phyloP scores from a whole-genome alignment of 2,888 invertebrate genomes.

The Scrobipalpa atriplicella region DNA sequence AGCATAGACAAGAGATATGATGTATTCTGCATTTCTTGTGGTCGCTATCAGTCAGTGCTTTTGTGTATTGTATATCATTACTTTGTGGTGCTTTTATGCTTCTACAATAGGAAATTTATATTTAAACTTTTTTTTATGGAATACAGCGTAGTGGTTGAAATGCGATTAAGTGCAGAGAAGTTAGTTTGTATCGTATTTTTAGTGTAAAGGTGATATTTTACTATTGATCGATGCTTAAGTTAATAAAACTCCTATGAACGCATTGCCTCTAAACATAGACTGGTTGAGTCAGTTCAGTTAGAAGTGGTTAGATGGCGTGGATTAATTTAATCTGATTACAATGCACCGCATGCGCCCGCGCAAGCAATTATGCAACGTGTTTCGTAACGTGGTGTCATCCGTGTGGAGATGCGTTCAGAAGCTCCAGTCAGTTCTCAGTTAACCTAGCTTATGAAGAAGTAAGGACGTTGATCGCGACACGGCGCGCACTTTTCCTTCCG shows the following conservation, averaged over 20 bases:
- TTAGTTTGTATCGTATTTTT: too few relatives aligned
- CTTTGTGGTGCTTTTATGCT: too few relatives aligned
- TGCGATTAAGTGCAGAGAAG: too few relatives aligned
- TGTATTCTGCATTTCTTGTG: background rate
- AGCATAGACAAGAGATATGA: background rate
- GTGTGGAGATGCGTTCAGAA: constrained; percentile 2
- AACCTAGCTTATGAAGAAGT: too few relatives aligned
- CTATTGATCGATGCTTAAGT: too few relatives aligned
- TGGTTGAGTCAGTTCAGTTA: constrained; percentile 30
- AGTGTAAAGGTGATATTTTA: too few relatives aligned
- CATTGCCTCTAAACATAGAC: constrained; percentile 20
- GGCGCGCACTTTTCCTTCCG: too few relatives aligned
- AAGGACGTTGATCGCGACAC: too few relatives aligned
- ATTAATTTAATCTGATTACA: constrained; percentile 42
- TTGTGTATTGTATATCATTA: background rate
- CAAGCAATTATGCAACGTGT: constrained; percentile 42
- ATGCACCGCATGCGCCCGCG: constrained; percentile 35
- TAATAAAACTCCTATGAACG: background rate
- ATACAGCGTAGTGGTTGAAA: too few relatives aligned
- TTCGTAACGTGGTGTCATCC: constrained; percentile 32
- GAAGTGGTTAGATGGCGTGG: constrained; percentile 29
- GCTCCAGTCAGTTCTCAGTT: background rate
- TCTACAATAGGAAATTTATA: too few relatives aligned
- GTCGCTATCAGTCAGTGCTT: background rate
- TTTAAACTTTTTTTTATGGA: too few relatives aligned